Percentiles rank a stretch among this genome's conserved stretches.
Conservation (phyloP, 2,113 vertebrate genomes). For the Sinocyclocheilus anophthalmus region DNA sequence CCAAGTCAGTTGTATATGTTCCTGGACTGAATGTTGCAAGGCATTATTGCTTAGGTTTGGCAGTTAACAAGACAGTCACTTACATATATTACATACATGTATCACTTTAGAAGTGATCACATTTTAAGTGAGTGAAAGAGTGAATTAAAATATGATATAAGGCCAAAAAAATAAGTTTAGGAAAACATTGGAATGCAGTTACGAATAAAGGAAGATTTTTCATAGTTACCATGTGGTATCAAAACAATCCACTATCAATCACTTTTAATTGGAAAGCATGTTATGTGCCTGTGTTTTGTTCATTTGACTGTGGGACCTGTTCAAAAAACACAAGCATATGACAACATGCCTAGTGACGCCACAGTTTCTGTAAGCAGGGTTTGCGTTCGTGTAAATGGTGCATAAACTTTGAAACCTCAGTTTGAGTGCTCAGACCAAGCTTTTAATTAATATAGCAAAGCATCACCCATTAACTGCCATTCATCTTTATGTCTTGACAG, state of each 20-base stretch:
- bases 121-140: neutral
- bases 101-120: neutral
- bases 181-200: neutral
- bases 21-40: slow-evolving; percentile 24
- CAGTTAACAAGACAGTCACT: slow-evolving; percentile 21
- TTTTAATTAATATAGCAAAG: slow-evolving; percentile 41
- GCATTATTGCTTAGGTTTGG: slow-evolving; percentile 6
- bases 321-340: neutral
- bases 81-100: neutral
- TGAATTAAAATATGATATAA: neutral
- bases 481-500: slow-evolving; percentile 49
- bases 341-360: slow-evolving; percentile 3
- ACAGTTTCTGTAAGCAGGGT: neutral
- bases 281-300: neutral
- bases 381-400: neutral
- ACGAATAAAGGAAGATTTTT: no score
- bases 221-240: neutral
- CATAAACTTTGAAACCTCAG: slow-evolving; percentile 28
- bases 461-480: slow-evolving; percentile 18
- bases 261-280: neutral
- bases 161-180: neutral
- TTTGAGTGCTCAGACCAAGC: slow-evolving; percentile 9
- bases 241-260: neutral
- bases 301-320: neutral
- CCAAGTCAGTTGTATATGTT: slow-evolving; percentile 51